Evolutionary conservation across 2,797 vertebrate species (phyloP).

Genomic region (Acrossocheilus fasciatus): DNA sequence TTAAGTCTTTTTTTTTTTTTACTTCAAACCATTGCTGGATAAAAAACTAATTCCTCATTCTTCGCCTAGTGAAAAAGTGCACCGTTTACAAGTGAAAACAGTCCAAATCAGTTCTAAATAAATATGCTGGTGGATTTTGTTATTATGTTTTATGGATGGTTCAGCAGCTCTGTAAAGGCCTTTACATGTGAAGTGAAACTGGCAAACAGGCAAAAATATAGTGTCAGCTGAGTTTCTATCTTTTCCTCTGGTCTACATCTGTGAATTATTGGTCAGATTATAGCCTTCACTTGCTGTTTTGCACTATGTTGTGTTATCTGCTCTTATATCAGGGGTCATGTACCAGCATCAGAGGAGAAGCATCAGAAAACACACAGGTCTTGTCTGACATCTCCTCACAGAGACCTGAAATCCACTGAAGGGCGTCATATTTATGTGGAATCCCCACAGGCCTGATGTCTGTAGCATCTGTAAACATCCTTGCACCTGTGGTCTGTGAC

Average conservation of each 20-base stretch:
- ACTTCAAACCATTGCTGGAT: no score
- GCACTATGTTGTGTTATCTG: not conserved
- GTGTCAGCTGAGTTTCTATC: not conserved
- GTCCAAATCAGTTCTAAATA: no score
- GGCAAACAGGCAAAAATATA: not conserved
- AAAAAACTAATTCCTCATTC: no score
- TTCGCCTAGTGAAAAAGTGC: no score
- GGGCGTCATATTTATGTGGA: not conserved
- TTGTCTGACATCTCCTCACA: not conserved
- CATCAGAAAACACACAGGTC: not conserved
- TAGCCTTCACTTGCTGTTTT: not conserved
- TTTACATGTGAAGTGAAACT: no score
- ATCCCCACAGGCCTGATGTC: slow-evolving; percentile 8
- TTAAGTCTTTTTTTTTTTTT: no score
- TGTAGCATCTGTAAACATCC: slow-evolving; percentile 15
- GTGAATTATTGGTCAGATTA: not conserved
- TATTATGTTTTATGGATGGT: no score
- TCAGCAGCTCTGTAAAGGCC: no score
- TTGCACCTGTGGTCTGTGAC: not conserved
- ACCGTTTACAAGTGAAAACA: no score
- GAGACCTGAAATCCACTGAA: slow-evolving; percentile 6
- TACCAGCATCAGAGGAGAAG: not conserved
- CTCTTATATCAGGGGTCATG: not conserved
- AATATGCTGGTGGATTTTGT: no score
- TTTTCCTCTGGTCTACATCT: not conserved